phyloP scores from a whole-genome alignment of 2,113 vertebrate genomes.

The Hassar affinis region DNA sequence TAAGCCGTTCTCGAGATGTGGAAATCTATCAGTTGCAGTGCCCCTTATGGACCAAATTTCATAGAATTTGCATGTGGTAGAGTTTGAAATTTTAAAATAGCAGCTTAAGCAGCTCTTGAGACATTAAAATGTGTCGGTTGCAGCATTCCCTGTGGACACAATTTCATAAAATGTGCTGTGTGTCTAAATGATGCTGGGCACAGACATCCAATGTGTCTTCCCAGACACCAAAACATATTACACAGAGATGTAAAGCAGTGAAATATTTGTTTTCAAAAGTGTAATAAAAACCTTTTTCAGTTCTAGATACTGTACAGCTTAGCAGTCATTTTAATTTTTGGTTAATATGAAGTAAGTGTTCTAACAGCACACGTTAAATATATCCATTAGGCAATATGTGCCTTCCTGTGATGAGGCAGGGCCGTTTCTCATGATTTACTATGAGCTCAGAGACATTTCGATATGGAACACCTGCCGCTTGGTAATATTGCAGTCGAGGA shows the following conservation, averaged over 20 bases:
- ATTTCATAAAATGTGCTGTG: too few relatives aligned
- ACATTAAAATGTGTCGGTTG: too few relatives aligned
- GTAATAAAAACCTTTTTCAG: neutral
- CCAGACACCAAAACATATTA: neutral
- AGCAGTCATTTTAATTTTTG: neutral
- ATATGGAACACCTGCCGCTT: conserved; percentile 28
- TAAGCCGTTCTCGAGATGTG: too few relatives aligned
- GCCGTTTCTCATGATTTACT: neutral
- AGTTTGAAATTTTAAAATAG: too few relatives aligned
- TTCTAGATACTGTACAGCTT: neutral
- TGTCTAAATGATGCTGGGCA: too few relatives aligned
- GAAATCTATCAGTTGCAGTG: too few relatives aligned
- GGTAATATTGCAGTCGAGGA: conserved; percentile 20
- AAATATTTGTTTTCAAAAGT: neutral
- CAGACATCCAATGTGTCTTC: neutral
- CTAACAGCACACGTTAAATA: neutral
- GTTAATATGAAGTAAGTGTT: neutral
- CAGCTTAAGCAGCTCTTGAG: too few relatives aligned
- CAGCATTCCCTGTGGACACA: too few relatives aligned
- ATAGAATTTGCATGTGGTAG: too few relatives aligned
- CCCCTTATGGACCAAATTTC: too few relatives aligned
- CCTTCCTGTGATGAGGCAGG: neutral
- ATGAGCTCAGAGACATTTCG: conserved; percentile 12
- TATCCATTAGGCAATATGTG: neutral
- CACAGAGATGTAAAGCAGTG: neutral